Conservation (phyloP, 2,888 invertebrate species). For the Oxyteleia sp. region DNA sequence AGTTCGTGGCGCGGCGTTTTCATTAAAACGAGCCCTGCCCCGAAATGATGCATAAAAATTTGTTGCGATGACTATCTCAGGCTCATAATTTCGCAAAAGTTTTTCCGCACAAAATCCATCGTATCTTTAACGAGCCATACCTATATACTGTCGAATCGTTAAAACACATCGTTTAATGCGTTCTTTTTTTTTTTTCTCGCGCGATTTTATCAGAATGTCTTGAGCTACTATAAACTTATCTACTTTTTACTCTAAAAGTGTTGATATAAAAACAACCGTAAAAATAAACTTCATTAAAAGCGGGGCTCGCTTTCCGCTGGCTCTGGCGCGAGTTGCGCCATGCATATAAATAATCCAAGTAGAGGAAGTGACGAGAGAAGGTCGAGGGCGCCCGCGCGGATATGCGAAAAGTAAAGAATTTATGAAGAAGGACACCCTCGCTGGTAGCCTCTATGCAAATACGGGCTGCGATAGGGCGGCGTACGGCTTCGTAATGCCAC, state of each 20-base stretch:
- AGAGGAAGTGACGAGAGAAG: too few relatives aligned
- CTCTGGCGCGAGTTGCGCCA: conserved; percentile 17
- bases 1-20: conserved; percentile 21
- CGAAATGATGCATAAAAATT: conserved; percentile 52
- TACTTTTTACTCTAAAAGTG: conserved; percentile 47
- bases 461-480: too few relatives aligned
- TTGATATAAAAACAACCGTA: conserved; percentile 45
- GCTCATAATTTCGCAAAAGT: conserved; percentile 46
- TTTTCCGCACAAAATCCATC: conserved; percentile 31
- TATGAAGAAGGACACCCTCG: too few relatives aligned
- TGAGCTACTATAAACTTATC: conserved; percentile 61
- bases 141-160: conserved; percentile 52
- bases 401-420: too few relatives aligned
- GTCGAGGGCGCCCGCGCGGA: too few relatives aligned
- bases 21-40: conserved; percentile 21
- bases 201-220: conserved; percentile 51
- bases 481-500: too few relatives aligned
- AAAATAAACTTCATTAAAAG: conserved; percentile 64
- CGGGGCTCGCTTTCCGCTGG: conserved; percentile 29
- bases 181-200: conserved; percentile 43
- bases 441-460: too few relatives aligned
- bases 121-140: conserved; percentile 45
- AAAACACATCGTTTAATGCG: conserved; percentile 58
- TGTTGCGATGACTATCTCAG: conserved; percentile 33
- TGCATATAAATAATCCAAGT: too few relatives aligned